Base-by-base conservation (phyloP, 2,888 invertebrate species). In the Leptothorax acervorum region DNA sequence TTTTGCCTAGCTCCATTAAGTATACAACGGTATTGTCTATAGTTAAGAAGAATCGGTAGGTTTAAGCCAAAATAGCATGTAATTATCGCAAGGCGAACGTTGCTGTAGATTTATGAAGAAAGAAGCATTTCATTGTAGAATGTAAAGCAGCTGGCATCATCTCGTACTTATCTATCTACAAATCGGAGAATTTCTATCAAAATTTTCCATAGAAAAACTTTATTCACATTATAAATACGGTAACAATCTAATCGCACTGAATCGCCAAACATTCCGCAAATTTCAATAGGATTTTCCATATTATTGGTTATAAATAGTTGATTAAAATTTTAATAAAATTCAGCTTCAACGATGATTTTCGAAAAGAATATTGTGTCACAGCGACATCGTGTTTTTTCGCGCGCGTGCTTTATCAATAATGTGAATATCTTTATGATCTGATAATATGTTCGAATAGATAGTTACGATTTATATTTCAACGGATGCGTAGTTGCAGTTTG, bases 111-210 rank as follows among this genome's bases (percentile, higher is more conserved):
- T 76, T 83, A 23, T 45, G 31, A 71, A 31, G 62, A 60, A 78
- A 48, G 35, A 57, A 86, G 71, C 68, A 62, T 75, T 81, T 85
- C 48, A 71, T 84, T 63, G 73, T 84, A 73, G 78, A 57, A 71
- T 57, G 45, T 78, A 23, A 42, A 53, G 70, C 51, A 18, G 63
- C 45, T 57, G 2, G n/a, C n/a, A 70, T 57, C 35, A 79, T 73
- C 73, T 79, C 74, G 48, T 73, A 79, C 45, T 73, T 79, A 73
- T 73, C 12, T 57, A 45, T 31, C 31, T 18, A 39, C 28, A 66
- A 55, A 68, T 68, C 15, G 42, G 42, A 55, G 39, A 66, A 65
- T 65, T 39, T 18, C 66, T 42, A 11, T 28, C 12, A 42, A 76
- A 65, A 66, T 31, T n/a, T 42, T 53, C 5, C 9, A 23, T 1